Evolutionary conservation across 1,140 invertebrate species (phyloP), one percentile per base, ranked within the genome.

Genomic region (Drosophila parabipectinata): DNA sequence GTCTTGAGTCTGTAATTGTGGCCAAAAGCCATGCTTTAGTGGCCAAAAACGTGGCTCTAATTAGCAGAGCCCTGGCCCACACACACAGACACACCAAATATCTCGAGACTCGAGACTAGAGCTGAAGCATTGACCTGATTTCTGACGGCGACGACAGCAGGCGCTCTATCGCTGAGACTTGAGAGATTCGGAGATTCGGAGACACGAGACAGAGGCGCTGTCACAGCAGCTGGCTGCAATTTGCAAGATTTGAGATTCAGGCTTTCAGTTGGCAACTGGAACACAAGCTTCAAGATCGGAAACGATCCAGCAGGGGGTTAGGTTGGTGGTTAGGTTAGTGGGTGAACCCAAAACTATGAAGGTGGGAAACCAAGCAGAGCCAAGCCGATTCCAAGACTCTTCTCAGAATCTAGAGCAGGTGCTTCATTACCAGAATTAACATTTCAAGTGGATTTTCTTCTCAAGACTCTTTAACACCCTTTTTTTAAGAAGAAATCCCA

Each of bases 61-160:
- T 79, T 72, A 85, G 72, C 47, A 12, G 39, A 44, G 41, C 26
- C 15, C 59, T 30, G 28, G 54, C 73, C 63, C 51, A 52, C 63
- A 52, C 48, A 56, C 47, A 56, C 21, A 10, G 34, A 62, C 12
- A 62, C 12, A n/a, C 39, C 41, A 32, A 15, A 48, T 18, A 18
- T 18, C 30, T 10, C 26, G 18, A 2, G 28, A 51, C 4, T 67
- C 61, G 60, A 52, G 37, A 53, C 64, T 45, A 41, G 30, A 64
- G 39, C 54, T 69, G 37, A 81, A 81, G 74, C 82, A 85, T 87
- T 87, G 81, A 72, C 81, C 81, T 74, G 74, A 85, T 85, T 85
- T 84, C 14, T 51, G 52, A 76, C 63, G 56, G 24, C 60, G 39
- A 59, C 67, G 50, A 59, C 74, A 69, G 34, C 58, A 18, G 30